A percentile compares a stretch with the other conserved stretches of the same genome.
phyloP scores from a whole-genome alignment of 2,113 vertebrate genomes.

The Bathybates hornii region DNA sequence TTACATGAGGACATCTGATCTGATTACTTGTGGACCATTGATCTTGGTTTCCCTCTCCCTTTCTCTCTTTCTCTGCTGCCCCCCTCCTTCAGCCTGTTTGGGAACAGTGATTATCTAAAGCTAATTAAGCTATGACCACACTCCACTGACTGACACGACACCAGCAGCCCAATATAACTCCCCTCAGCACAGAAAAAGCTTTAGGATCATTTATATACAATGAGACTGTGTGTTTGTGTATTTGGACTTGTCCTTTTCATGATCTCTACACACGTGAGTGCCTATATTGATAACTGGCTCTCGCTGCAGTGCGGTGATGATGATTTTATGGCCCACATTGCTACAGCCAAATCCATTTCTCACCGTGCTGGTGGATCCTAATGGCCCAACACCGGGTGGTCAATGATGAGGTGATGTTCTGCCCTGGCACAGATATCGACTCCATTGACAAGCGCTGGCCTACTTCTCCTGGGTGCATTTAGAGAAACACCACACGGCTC shows the following conservation, averaged over 20 bases:
- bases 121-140: conserved; percentile 13
- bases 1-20: background rate
- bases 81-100: background rate
- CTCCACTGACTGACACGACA: background rate
- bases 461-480: conserved; percentile 52
- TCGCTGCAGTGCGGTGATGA: background rate
- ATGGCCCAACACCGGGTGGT: conserved; percentile 18
- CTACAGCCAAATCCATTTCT: conserved; percentile 56
- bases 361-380: conserved; percentile 31
- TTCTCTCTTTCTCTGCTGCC: background rate
- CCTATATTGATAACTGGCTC: conserved; percentile 6
- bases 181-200: background rate
- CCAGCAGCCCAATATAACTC: background rate
- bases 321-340: conserved; percentile 51
- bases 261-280: background rate
- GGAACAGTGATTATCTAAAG: conserved; percentile 1
- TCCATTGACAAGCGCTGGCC: conserved; percentile 32
- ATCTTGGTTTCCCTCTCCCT: background rate
- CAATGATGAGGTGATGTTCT: conserved; percentile 10
- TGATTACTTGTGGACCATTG: background rate
- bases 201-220: background rate
- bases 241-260: background rate
- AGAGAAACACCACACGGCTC: background rate
- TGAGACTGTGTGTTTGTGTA: background rate
- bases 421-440: conserved; percentile 38